phyloP scores from a whole-genome alignment of 2,888 invertebrate species.

The Erebia aethiops region DNA sequence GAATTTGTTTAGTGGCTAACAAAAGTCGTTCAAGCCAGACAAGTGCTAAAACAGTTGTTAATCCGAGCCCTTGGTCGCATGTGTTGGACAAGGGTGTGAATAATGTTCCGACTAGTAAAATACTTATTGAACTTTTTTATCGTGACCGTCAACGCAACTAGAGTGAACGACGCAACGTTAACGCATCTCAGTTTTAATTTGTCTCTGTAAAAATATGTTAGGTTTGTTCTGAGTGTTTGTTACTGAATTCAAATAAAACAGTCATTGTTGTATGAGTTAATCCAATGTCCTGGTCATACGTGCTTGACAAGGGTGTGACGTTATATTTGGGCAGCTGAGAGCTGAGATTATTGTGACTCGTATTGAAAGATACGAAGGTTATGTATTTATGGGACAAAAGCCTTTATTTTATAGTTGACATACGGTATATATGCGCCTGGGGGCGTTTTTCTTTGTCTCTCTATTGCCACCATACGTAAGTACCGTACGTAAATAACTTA shows the following conservation, averaged over 20 bases:
- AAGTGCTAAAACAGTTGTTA: too few relatives aligned
- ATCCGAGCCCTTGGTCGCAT: too few relatives aligned
- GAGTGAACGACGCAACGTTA: too few relatives aligned
- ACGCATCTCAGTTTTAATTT: not conserved
- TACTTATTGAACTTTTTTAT: not conserved
- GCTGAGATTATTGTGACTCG: constrained; percentile 26
- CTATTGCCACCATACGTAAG: too few relatives aligned
- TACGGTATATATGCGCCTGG: not conserved
- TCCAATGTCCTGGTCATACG: constrained; percentile 29
- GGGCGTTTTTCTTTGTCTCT: not conserved
- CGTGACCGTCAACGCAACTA: too few relatives aligned
- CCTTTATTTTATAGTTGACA: constrained; percentile 14
- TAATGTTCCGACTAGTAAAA: not conserved
- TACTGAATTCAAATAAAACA: constrained; percentile 31
- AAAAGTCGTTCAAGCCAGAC: too few relatives aligned
- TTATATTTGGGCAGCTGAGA: constrained; percentile 24
- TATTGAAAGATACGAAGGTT: constrained; percentile 26
- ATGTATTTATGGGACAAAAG: constrained; percentile 12
- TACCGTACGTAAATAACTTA: too few relatives aligned
- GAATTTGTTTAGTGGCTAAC: too few relatives aligned
- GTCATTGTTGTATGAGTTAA: constrained; percentile 35
- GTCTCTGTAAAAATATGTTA: not conserved
- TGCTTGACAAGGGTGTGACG: constrained; percentile 38
- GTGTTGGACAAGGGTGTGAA: not conserved
- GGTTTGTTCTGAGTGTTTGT: not conserved